Evolutionary conservation across 2,888 invertebrate species (phyloP).

Genomic region (Criorhina ranunculi): DNA sequence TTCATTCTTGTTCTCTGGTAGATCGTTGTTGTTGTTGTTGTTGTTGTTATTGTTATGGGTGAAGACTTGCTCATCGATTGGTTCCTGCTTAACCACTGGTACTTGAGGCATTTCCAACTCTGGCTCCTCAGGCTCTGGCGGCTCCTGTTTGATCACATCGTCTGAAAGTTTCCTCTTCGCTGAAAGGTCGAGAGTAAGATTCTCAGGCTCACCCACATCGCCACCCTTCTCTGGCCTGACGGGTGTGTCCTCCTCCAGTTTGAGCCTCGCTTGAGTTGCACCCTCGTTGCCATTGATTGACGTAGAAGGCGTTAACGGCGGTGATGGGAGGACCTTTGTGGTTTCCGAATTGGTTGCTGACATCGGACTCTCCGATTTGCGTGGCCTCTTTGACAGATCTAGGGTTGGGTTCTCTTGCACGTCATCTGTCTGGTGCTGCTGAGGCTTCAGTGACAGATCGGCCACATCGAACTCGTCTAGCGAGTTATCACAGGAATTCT

Average conservation of each 20-base stretch:
- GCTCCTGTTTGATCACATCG: slow-evolving; percentile 55
- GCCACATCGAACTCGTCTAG: slow-evolving; percentile 83
- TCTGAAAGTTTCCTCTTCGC: slow-evolving; percentile 56
- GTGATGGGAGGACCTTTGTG: slow-evolving; percentile 83
- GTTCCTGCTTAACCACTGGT: slow-evolving; percentile 78
- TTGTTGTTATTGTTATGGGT: slow-evolving; percentile 56
- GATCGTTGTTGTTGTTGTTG: slow-evolving; percentile 58
- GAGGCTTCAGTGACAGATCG: slow-evolving; percentile 82
- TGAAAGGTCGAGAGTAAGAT: slow-evolving; percentile 56
- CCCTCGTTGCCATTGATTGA: slow-evolving; percentile 73
- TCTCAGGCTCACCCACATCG: slow-evolving; percentile 59
- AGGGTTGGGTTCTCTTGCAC: slow-evolving; percentile 76
- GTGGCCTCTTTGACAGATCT: slow-evolving; percentile 78
- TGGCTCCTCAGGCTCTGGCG: slow-evolving; percentile 32
- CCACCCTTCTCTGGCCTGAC: slow-evolving; percentile 79
- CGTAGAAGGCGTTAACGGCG: slow-evolving; percentile 82
- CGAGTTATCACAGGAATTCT: slow-evolving; percentile 83
- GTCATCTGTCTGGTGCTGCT: slow-evolving; percentile 63
- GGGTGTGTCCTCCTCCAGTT: slow-evolving; percentile 49
- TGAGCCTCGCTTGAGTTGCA: slow-evolving; percentile 31
- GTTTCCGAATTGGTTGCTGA: slow-evolving; percentile 79
- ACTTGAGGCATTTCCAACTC: not conserved
- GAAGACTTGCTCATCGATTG: slow-evolving; percentile 76
- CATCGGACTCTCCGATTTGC: slow-evolving; percentile 78
- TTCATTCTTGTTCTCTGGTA: slow-evolving; percentile 34